Evolutionary conservation across 2,113 vertebrate species (phyloP).

Genomic region (Pyxicephalus adspersus): DNA sequence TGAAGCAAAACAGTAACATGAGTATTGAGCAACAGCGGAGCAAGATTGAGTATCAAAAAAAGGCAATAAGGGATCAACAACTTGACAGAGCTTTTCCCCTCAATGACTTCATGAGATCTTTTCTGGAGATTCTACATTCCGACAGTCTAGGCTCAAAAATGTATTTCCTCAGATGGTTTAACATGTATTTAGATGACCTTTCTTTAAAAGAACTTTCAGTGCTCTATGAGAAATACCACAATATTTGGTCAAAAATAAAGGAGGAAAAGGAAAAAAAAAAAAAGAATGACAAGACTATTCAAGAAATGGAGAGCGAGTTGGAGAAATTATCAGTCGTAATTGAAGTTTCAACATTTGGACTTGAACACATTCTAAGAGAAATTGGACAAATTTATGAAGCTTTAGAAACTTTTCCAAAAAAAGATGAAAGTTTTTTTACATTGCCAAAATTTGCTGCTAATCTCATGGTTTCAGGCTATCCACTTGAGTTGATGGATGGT

Average conservation of each 20-base stretch:
- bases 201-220: slow-evolving; percentile 56
- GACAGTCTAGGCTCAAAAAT: slow-evolving; percentile 54
- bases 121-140: slow-evolving; percentile 58
- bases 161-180: slow-evolving; percentile 72
- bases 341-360: slow-evolving; percentile 64
- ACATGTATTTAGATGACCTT: slow-evolving; percentile 61
- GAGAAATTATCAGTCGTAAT: slow-evolving; percentile 62
- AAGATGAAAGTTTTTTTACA: slow-evolving; percentile 43
- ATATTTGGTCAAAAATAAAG: slow-evolving; percentile 61
- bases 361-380: slow-evolving; percentile 76
- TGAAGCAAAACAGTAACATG: slow-evolving; percentile 64
- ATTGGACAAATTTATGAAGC: slow-evolving; percentile 76
- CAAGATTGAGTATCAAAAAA: slow-evolving; percentile 63
- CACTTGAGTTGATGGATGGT: slow-evolving; percentile 82
- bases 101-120: slow-evolving; percentile 61
- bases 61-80: slow-evolving; percentile 53
- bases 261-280: slow-evolving; percentile 61
- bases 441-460: slow-evolving; percentile 72
- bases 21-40: slow-evolving; percentile 64
- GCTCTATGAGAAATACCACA: slow-evolving; percentile 61
- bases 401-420: slow-evolving; percentile 47
- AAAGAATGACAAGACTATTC: slow-evolving; percentile 51
- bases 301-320: slow-evolving; percentile 58
- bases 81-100: slow-evolving; percentile 55
- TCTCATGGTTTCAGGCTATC: slow-evolving; percentile 69